Conservation (phyloP, 1,140 invertebrate genomes). For the Atta texana region DNA sequence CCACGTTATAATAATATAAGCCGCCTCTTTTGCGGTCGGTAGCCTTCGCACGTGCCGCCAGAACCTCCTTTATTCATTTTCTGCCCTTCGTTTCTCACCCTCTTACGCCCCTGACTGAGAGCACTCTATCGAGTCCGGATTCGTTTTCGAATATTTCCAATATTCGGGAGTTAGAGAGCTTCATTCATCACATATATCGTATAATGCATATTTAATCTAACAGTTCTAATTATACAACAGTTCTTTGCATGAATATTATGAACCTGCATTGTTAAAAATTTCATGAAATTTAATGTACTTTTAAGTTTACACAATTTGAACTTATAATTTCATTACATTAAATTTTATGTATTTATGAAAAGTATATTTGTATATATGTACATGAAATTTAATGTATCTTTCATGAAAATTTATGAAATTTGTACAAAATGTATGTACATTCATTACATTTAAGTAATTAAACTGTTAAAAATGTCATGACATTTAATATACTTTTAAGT, state of each 20-base stretch:
- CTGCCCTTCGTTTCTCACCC: conserved; percentile 72
- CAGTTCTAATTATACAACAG: background rate
- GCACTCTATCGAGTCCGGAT: conserved; percentile 54
- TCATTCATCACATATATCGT: background rate
- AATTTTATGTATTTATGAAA: too few relatives aligned
- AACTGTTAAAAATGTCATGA: too few relatives aligned
- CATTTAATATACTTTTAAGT: too few relatives aligned
- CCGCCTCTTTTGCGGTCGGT: conserved; percentile 81
- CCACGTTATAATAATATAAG: conserved; percentile 81
- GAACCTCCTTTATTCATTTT: conserved; percentile 74
- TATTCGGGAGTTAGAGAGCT: background rate
- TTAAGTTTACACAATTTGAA: too few relatives aligned
- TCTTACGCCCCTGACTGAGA: conserved; percentile 49
- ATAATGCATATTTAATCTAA: conserved; percentile 7
- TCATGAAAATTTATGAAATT: too few relatives aligned
- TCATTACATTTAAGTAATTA: too few relatives aligned
- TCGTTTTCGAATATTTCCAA: conserved; percentile 31
- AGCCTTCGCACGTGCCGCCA: conserved; percentile 80
- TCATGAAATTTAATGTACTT: too few relatives aligned
- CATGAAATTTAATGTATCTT: too few relatives aligned
- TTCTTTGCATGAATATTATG: background rate
- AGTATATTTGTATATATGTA: too few relatives aligned
- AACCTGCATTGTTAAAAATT: too few relatives aligned
- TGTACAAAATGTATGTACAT: too few relatives aligned
- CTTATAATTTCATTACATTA: too few relatives aligned